Conservation (phyloP, 2,888 invertebrate species). For the Tipula confusa region DNA sequence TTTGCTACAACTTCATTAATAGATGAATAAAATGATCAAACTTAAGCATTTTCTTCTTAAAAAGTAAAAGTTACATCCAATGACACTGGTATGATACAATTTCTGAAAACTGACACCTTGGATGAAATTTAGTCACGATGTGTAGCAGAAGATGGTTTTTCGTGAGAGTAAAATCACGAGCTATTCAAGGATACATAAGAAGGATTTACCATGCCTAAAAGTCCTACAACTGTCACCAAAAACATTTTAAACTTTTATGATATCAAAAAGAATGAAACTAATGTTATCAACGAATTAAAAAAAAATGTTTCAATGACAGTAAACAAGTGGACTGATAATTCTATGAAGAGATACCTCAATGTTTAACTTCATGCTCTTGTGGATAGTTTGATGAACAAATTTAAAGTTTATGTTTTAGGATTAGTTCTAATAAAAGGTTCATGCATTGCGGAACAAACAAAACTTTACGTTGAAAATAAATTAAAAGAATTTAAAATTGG, state of each 20-base stretch:
- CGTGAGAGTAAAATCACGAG: slow-evolving; percentile 8
- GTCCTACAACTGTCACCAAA: not conserved
- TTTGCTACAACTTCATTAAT: not conserved
- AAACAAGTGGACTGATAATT: not conserved
- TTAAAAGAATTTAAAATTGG: not conserved
- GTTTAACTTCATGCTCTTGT: slow-evolving; percentile 1
- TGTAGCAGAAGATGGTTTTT: slow-evolving; percentile 10
- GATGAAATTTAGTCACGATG: slow-evolving; percentile 13
- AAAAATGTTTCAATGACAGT: not conserved
- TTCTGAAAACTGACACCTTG: not conserved
- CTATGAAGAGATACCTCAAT: not conserved
- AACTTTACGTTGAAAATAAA: slow-evolving; percentile 16
- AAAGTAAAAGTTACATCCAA: not conserved
- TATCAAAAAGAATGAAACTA: not conserved
- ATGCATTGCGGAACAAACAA: slow-evolving; percentile 26
- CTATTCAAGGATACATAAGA: not conserved
- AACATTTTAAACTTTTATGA: not conserved
- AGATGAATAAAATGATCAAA: not conserved
- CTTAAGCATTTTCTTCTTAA: not conserved
- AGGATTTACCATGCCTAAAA: slow-evolving; percentile 8
- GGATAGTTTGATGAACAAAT: not conserved
- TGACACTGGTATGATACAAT: not conserved
- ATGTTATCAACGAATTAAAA: not conserved
- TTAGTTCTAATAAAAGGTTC: not conserved
- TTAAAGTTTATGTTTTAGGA: slow-evolving; percentile 27